Evolutionary conservation across 2,113 vertebrate genomes (phyloP).

Genomic region (Gracilinanus agilis): DNA sequence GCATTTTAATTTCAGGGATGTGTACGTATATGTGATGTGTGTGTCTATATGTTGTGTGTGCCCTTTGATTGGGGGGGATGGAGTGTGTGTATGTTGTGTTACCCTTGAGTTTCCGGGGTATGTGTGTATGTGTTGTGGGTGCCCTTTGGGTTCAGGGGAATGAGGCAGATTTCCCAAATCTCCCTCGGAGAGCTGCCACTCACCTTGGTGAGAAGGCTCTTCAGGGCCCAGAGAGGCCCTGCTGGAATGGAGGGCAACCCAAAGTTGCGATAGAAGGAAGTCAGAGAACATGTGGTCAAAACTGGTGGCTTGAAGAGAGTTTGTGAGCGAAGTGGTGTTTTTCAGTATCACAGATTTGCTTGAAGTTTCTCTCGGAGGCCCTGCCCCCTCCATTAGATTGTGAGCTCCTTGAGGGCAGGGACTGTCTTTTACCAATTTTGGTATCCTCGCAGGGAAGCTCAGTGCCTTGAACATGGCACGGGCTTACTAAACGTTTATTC

Average conservation of each 20-base stretch:
- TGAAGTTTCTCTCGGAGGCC: background rate
- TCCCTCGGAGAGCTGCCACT: constrained; percentile 57
- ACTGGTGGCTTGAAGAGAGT: background rate
- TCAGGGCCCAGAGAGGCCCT: too few relatives aligned
- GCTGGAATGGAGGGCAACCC: background rate
- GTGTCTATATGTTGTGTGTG: too few relatives aligned
- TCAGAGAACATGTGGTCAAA: constrained; percentile 26
- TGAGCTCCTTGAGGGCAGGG: background rate
- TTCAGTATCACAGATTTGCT: background rate
- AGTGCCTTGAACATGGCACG: background rate
- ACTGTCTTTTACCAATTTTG: background rate
- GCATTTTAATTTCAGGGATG: too few relatives aligned
- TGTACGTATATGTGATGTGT: background rate
- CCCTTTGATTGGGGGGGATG: too few relatives aligned
- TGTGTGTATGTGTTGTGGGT: background rate
- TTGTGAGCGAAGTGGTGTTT: background rate
- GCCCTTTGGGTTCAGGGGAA: too few relatives aligned
- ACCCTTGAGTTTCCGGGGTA: background rate
- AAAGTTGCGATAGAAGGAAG: constrained; percentile 13
- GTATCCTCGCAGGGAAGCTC: background rate
- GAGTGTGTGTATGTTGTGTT: too few relatives aligned
- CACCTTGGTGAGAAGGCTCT: constrained; percentile 34
- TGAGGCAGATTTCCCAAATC: constrained; percentile 42
- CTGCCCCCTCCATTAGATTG: background rate
- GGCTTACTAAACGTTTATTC: background rate